Evolutionary conservation across 2,888 invertebrate genomes (phyloP).

Genomic region (Asteroscopus sphinx): DNA sequence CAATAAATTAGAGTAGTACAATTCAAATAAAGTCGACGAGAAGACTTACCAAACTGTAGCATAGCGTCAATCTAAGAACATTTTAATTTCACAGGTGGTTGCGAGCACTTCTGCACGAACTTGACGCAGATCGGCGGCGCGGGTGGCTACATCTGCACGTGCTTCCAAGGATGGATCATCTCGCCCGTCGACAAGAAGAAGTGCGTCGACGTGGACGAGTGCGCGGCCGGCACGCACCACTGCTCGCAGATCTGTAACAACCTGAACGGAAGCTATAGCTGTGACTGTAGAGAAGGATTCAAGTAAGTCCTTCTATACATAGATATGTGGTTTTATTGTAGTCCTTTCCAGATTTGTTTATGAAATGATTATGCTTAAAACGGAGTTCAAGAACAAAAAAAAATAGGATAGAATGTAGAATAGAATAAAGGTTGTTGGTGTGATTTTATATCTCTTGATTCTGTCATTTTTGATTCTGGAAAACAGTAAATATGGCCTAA

Average conservation of each 20-base stretch:
- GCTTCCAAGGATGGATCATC: conserved; percentile 96
- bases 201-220: conserved; percentile 97
- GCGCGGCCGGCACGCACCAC: conserved; percentile 94
- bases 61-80: not conserved
- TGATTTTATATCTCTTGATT: no score
- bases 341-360: no score
- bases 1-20: no score
- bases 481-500: not conserved
- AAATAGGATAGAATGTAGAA: no score
- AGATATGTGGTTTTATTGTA: not conserved
- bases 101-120: conserved; percentile 97
- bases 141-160: conserved; percentile 96
- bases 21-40: no score
- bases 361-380: no score
- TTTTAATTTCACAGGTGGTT: conserved; percentile 92
- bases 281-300: conserved; percentile 96
- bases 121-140: conserved; percentile 85
- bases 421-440: no score
- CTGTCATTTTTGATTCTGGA: not conserved
- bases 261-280: conserved; percentile 97
- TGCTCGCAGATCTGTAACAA: conserved; percentile 98
- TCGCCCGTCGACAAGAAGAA: conserved; percentile 94
- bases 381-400: no score
- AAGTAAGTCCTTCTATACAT: conserved; percentile 65
- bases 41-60: no score